Conservation (phyloP, 1,140 invertebrate genomes). For the Neotoxoptera formosana region DNA sequence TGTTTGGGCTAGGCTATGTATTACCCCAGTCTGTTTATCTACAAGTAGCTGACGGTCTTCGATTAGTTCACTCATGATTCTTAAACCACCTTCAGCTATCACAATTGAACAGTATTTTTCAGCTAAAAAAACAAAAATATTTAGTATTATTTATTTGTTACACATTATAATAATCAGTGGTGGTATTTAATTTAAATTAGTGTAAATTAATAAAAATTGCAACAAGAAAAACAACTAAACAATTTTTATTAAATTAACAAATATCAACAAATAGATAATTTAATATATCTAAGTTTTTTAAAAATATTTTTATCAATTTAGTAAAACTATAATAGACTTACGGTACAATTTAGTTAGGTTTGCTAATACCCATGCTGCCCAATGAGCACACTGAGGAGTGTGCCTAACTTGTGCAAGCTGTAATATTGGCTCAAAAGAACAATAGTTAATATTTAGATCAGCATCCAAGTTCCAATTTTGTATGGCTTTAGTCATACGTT, state of each 20-base stretch:
- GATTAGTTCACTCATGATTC: constrained; percentile 75
- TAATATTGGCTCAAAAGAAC: constrained; percentile 92
- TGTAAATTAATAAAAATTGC: neutral
- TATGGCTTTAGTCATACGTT: constrained; percentile 81
- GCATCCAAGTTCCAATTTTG: constrained; percentile 86
- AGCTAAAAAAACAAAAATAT: constrained; percentile 67
- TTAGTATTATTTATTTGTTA: neutral
- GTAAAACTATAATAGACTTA: constrained; percentile 68
- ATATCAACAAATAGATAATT: neutral
- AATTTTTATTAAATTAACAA: neutral
- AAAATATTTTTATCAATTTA: neutral
- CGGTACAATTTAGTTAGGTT: constrained; percentile 93
- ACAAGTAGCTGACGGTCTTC: constrained; percentile 62
- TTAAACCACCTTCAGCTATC: constrained; percentile 83
- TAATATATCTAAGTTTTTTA: neutral
- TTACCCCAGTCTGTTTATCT: neutral
- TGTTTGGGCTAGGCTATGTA: constrained; percentile 44
- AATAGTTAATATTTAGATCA: constrained; percentile 95
- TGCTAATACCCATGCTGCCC: constrained; percentile 96
- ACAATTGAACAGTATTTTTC: constrained; percentile 91
- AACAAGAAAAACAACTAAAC: neutral
- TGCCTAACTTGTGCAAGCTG: constrained; percentile 80
- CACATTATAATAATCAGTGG: neutral
- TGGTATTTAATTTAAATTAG: neutral
- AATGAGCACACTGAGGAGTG: no score